Conservation (phyloP, 53 echinoderm and acorn worm species). For the Holothuria leucospilota region DNA sequence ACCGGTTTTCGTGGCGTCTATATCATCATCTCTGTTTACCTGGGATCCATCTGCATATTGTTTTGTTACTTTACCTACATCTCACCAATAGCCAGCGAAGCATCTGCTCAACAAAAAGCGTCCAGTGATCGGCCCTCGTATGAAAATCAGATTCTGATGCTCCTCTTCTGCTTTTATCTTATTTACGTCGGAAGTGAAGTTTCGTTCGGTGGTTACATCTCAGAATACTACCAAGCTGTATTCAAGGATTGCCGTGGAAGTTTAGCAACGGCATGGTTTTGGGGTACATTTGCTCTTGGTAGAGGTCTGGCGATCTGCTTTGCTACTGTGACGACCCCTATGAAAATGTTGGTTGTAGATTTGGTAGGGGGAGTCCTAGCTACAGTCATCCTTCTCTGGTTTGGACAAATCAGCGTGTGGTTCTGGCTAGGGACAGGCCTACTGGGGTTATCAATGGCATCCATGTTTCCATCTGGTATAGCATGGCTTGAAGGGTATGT, state of each 20-base stretch:
- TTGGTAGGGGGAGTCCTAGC: conserved; percentile 67
- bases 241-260: conserved; percentile 56
- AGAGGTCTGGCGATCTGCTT: conserved; percentile 87
- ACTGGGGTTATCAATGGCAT: conserved; percentile 89
- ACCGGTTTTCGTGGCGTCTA: conserved; percentile 23
- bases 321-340: conserved; percentile 70
- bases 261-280: conserved; percentile 71
- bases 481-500: conserved; percentile 88
- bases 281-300: conserved; percentile 83
- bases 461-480: conserved; percentile 90
- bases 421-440: conserved; percentile 79
- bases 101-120: not conserved
- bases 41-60: conserved; percentile 43
- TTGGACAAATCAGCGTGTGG: conserved; percentile 44
- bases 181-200: conserved; percentile 89
- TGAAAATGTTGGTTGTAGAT: conserved; percentile 74
- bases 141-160: conserved; percentile 55
- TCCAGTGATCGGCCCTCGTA: conserved; percentile 34
- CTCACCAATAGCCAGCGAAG: not conserved
- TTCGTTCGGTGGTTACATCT: conserved; percentile 80
- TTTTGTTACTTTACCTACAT: conserved; percentile 78
- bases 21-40: conserved; percentile 74
- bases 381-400: conserved; percentile 54
- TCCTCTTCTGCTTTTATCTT: conserved; percentile 89
- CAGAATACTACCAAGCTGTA: conserved; percentile 44